phyloP scores from a whole-genome alignment of 2,888 invertebrate species.

The Cantharis flavilabris region DNA sequence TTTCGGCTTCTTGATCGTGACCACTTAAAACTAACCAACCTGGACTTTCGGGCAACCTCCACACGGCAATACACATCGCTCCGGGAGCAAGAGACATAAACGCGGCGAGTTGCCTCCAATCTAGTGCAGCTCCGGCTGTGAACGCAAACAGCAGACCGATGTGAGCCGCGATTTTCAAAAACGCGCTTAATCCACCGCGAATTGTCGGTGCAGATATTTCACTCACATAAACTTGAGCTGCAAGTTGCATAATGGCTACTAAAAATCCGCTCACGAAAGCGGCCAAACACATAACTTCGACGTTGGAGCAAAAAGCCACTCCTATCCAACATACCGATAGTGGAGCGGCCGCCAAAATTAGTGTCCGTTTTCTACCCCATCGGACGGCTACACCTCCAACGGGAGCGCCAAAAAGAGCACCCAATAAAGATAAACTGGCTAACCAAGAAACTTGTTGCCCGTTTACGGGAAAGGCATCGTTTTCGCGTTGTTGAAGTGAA shows the following conservation, averaged over 20 bases:
- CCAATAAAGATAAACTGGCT: conserved; percentile 77
- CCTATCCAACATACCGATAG: conserved; percentile 81
- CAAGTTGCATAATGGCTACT: conserved; percentile 54
- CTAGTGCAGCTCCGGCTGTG: conserved; percentile 79
- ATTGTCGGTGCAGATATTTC: conserved; percentile 88
- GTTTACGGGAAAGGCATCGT: conserved; percentile 66
- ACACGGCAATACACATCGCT: conserved; percentile 74
- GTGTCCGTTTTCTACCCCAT: conserved; percentile 71
- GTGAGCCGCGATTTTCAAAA: conserved; percentile 84
- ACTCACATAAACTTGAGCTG: conserved; percentile 77
- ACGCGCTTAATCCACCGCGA: conserved; percentile 83
- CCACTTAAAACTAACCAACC: conserved; percentile 80
- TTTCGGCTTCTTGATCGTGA: conserved; percentile 73
- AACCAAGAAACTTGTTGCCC: conserved; percentile 83
- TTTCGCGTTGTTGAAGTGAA: conserved; percentile 68
- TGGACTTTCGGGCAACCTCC: conserved; percentile 88
- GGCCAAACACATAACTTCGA: conserved; percentile 80
- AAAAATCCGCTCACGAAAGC: conserved; percentile 78
- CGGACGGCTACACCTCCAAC: conserved; percentile 79
- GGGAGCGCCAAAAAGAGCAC: conserved; percentile 80
- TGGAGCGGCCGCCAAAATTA: conserved; percentile 74
- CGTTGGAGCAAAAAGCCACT: conserved; percentile 77
- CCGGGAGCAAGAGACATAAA: conserved; percentile 79
- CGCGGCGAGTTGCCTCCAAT: conserved; percentile 84
- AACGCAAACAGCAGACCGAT: conserved; percentile 84